Conservation (phyloP, 2,113 vertebrate genomes). For the Podiceps cristatus region DNA sequence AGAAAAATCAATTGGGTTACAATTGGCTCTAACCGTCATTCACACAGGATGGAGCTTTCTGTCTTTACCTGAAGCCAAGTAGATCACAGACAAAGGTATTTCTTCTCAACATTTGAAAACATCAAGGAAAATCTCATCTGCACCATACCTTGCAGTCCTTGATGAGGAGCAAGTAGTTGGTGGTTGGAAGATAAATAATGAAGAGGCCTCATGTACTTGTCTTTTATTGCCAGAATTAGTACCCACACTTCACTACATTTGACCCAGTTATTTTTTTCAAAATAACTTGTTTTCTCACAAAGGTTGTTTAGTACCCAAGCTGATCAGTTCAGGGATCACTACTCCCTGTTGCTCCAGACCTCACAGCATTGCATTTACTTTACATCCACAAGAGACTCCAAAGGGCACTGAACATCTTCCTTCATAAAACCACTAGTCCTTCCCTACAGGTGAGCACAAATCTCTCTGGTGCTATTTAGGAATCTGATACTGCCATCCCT, state of each 20-base stretch:
- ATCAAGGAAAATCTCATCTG: background rate
- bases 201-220: background rate
- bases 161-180: background rate
- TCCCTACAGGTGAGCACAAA: background rate
- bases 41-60: background rate
- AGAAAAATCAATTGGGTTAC: background rate
- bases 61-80: background rate
- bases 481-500: background rate
- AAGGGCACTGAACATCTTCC: background rate
- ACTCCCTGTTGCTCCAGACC: background rate
- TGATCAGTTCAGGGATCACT: background rate
- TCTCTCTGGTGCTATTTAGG: background rate
- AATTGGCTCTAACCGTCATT: background rate
- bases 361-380: accelerated
- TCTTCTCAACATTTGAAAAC: background rate
- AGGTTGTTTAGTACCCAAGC: background rate
- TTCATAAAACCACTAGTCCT: background rate
- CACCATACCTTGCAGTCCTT: background rate
- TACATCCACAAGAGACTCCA: background rate
- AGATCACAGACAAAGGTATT: background rate
- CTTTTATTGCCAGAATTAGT: background rate
- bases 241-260: background rate
- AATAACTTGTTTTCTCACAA: background rate
- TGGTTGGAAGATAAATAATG: background rate
- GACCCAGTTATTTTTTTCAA: background rate